Evolutionary conservation across 2,888 invertebrate species (phyloP), one percentile per base, ranked within the genome.

Genomic region (Notodonta dromedarius): DNA sequence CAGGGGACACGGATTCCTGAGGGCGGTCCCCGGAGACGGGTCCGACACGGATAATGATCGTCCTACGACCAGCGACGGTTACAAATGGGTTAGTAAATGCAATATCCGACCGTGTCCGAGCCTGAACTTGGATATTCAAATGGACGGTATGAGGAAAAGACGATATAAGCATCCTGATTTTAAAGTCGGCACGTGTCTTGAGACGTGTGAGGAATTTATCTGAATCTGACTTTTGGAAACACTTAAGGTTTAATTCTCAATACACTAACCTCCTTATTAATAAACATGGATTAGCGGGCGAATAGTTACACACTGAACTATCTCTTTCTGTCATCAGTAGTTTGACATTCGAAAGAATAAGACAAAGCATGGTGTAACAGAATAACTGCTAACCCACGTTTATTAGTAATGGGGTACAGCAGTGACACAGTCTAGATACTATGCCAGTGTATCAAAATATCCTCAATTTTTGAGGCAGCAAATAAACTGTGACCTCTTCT

Each of bases 31-130:
- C 65, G 71, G 87, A 85, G 90, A 80, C 84, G 78, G 82, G 84
- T 81, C 84, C 82, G 87, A 89, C 91, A 90, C 76, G 89, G 89
- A 91, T 93, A 92, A 93, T 93, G 92, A 93, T 91, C 86, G 85
- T 84, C 80, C 82, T 80, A 82, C 84, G 83, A 82, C 88, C 84
- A 83, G 79, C 82, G 86, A 92, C 92, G 91, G 90, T 80, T 92
- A 93, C 93, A 93, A 93, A 93, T 93, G 91, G 90, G 86, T 88
- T 87, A 90, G 90, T 91, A 87, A 92, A 93, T 92, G 91, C 90
- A 93, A 93, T 93, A 93, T 93, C 91, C 91, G 91, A 83, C 79
- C 76, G 85, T 84, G 86, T 88, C 90, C 86, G 83, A 85, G 79
- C 83, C 79, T 79, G 83, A 85, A 79, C 83, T 82, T 79, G 76